Conservation (phyloP, 35 echinoderm and acorn worm species). For the Apostichopus parvimensis region DNA sequence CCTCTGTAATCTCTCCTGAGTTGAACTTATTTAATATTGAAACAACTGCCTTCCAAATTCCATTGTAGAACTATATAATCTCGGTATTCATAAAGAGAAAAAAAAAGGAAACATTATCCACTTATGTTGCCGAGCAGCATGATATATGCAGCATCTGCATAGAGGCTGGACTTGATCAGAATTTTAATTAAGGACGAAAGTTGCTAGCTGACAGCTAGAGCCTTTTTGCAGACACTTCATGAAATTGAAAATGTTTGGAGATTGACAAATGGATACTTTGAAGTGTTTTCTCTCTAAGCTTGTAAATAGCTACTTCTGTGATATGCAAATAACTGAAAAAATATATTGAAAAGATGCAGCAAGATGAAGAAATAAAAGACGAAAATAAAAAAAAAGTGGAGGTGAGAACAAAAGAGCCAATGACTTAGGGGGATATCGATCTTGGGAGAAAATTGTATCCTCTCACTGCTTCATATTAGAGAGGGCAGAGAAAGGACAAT, state of each 20-base stretch:
- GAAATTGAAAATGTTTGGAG: conserved; percentile 3
- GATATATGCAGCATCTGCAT: conserved; percentile 1
- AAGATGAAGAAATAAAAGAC: neutral
- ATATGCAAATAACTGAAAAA: neutral
- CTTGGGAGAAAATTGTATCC: too few species aligned
- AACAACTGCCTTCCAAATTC: neutral
- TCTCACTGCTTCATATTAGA: too few species aligned
- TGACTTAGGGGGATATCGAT: too few species aligned
- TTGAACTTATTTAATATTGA: neutral
- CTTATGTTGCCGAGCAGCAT: conserved; percentile 12
- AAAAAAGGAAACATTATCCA: neutral
- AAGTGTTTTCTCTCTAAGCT: neutral
- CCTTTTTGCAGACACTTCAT: conserved; percentile 14
- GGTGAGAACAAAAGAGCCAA: neutral
- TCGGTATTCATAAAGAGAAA: neutral
- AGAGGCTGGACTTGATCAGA: neutral
- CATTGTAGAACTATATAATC: neutral
- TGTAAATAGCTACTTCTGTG: neutral
- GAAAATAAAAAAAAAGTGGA: neutral
- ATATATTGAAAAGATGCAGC: neutral
- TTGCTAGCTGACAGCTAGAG: conserved; percentile 16
- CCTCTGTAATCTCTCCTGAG: neutral
- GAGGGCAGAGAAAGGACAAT: neutral
- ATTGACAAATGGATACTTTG: conserved; percentile 30
- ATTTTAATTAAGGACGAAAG: conserved; percentile 8